A percentile compares a stretch with the other conserved stretches of the same genome.
Evolutionary conservation across 1,140 invertebrate genomes (phyloP).

Genomic region (Procambarus virginalis): DNA sequence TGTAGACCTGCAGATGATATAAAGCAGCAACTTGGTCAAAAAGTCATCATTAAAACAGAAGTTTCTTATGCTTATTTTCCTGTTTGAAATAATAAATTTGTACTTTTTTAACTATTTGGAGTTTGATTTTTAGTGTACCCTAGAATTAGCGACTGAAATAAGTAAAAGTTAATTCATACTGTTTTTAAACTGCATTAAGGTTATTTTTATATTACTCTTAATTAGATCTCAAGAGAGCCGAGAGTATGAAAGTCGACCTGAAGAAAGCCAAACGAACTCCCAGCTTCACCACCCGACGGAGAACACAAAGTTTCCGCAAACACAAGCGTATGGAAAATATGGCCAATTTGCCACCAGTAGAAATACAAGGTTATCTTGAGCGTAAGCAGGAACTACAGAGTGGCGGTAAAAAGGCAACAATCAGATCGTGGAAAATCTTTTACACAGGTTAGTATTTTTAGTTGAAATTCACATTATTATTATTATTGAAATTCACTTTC

Average conservation of each 20-base stretch:
- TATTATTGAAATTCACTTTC: no score
- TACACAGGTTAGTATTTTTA: slow-evolving; percentile 80
- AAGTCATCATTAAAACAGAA: no score
- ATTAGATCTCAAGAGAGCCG: slow-evolving; percentile 84
- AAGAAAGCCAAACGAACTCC: slow-evolving; percentile 90
- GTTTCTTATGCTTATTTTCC: no score
- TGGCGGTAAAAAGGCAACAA: slow-evolving; percentile 94
- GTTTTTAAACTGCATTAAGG: no score
- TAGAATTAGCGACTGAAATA: no score
- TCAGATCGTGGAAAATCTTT: slow-evolving; percentile 95
- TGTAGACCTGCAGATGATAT: no score
- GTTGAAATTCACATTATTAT: no score
- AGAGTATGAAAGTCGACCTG: slow-evolving; percentile 88
- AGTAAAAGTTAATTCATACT: no score
- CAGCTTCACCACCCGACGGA: slow-evolving; percentile 91
- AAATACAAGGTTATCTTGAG: slow-evolving; percentile 93
- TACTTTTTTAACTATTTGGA: no score
- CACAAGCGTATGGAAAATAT: slow-evolving; percentile 82
- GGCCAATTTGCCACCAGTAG: slow-evolving; percentile 88
- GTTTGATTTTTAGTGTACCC: no score
- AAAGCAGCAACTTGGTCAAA: no score
- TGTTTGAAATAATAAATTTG: no score
- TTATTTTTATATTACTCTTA: neutral
- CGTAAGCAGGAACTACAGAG: slow-evolving; percentile 95
- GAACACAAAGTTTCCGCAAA: slow-evolving; percentile 91